These are phyloP conservation scores for Thysanoteuthis rhombus DNA, from an alignment of 2,888 invertebrate species.

Conservation along the genomic window DNA sequence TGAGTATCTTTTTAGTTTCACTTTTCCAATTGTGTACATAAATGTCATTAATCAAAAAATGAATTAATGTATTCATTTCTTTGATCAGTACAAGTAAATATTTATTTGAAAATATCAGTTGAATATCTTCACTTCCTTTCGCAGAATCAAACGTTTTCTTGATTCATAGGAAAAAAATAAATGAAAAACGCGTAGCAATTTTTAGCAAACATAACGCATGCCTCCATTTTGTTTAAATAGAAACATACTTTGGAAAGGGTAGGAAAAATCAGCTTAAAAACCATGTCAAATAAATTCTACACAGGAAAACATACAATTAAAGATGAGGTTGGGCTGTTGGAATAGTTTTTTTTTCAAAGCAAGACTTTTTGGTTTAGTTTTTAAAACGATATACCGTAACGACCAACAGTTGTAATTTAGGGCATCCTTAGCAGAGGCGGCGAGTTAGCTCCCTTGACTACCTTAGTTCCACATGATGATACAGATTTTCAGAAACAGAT, in stretches of 20 bases:
- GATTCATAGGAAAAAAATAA: too few species aligned
- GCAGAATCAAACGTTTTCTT: too few species aligned
- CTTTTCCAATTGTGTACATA: too few species aligned
- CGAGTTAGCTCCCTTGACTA: conserved; percentile 16
- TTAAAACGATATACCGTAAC: neutral
- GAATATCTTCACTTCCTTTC: too few species aligned
- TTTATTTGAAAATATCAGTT: too few species aligned
- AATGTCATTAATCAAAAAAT: too few species aligned
- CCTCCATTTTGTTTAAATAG: neutral
- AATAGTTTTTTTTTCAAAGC: neutral
- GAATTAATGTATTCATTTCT: too few species aligned
- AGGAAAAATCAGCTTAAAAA: neutral
- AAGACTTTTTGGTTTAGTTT: neutral
- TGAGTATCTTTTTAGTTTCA: too few species aligned
- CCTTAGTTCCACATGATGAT: neutral
- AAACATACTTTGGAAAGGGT: neutral
- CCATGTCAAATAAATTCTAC: neutral
- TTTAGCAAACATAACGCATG: neutral
- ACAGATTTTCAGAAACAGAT: neutral
- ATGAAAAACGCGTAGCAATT: neutral
- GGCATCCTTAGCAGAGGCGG: neutral
- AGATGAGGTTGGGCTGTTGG: neutral
- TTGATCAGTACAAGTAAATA: too few species aligned
- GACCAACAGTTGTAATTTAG: neutral
- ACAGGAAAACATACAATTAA: neutral